phyloP scores from a whole-genome alignment of 1,140 invertebrate genomes.

The Macrobrachium rosenbergii region DNA sequence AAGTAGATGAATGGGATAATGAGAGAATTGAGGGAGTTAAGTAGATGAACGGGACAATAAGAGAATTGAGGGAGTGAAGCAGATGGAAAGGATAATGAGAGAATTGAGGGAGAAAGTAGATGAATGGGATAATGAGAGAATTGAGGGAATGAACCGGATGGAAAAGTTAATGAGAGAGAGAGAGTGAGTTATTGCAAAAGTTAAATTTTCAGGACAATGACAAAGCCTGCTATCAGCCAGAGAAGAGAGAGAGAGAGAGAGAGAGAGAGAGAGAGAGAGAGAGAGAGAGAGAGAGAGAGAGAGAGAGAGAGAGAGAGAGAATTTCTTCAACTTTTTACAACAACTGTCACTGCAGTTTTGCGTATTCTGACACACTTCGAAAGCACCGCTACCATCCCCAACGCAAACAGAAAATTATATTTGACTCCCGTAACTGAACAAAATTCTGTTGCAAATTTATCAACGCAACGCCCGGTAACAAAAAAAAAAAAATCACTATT shows the following conservation, averaged over 20 bases:
- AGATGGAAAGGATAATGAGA: neutral
- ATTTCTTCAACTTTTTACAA: too few relatives aligned
- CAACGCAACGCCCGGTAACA: too few relatives aligned
- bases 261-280: neutral
- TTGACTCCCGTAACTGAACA: too few relatives aligned
- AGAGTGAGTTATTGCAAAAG: slow-evolving; percentile 7
- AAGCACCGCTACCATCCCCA: too few relatives aligned
- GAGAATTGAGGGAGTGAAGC: neutral
- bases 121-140: neutral
- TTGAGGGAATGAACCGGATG: neutral
- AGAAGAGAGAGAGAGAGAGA: neutral
- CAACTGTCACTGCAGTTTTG: too few relatives aligned
- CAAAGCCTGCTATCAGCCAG: neutral
- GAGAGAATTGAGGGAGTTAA: neutral
- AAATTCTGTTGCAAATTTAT: too few relatives aligned
- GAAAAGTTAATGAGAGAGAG: slow-evolving; percentile 2
- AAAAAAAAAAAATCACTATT: too few relatives aligned
- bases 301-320: neutral
- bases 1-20: neutral
- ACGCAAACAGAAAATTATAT: too few relatives aligned
- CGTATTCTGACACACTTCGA: too few relatives aligned
- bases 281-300: slow-evolving; percentile 3
- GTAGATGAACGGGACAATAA: neutral
- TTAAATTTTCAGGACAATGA: neutral
- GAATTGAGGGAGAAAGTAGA: neutral